Conservation (phyloP, 1,140 invertebrate genomes). For the Scaptomyza hsui region DNA sequence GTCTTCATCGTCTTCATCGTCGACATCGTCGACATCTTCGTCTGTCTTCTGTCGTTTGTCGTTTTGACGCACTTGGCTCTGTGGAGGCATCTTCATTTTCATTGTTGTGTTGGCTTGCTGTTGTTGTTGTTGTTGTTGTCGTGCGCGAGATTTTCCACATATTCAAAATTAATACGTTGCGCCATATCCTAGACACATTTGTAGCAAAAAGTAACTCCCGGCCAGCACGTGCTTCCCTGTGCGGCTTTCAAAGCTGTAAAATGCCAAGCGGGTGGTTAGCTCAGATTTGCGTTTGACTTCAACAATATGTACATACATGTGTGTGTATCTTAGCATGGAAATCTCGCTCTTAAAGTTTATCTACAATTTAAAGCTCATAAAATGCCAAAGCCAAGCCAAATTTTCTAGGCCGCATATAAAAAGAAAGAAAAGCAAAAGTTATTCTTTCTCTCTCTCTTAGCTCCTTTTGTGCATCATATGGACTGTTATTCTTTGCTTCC, state of each 20-base stretch:
- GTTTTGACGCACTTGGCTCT: conserved; percentile 70
- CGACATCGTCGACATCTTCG: conserved; percentile 1
- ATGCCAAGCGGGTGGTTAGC: conserved; percentile 51
- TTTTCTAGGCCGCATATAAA: conserved; percentile 8
- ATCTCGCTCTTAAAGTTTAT: conserved; percentile 32
- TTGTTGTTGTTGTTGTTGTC: conserved; percentile 20
- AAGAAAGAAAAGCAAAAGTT: conserved; percentile 3
- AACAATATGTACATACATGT: conserved; percentile 18
- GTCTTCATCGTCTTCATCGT: conserved; percentile 7
- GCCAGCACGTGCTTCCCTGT: conserved; percentile 64
- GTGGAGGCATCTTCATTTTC: conserved; percentile 68
- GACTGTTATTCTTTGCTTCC: conserved; percentile 10
- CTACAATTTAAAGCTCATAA: conserved; percentile 36
- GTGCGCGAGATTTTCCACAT: conserved; percentile 79
- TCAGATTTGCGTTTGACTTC: conserved; percentile 24
- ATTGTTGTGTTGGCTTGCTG: conserved; percentile 71
- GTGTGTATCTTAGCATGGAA: conserved; percentile 25
- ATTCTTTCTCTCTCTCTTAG: not conserved
- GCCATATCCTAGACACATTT: conserved; percentile 79
- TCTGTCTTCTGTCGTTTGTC: conserved; percentile 17
- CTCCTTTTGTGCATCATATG: conserved; percentile 12
- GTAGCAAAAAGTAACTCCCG: conserved; percentile 35
- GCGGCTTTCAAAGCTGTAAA: conserved; percentile 62
- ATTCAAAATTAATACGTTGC: conserved; percentile 81
- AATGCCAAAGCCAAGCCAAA: conserved; percentile 31